Evolutionary conservation across 2,888 invertebrate species (phyloP).

Genomic region (Leuctra nigra): DNA sequence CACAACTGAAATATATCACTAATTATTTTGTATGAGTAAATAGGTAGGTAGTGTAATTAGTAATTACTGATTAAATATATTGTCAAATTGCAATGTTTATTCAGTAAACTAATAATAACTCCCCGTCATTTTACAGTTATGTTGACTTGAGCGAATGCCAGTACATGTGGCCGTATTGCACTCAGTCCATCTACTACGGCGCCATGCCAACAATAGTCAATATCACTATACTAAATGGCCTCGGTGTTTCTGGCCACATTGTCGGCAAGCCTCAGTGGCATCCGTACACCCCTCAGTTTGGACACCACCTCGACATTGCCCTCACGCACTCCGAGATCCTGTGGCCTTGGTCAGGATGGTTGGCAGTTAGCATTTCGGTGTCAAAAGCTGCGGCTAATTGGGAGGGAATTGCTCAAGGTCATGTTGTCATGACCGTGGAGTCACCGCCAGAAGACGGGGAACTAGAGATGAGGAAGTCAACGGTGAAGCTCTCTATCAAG

Average conservation of each 20-base stretch:
- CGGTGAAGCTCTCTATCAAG: constrained; percentile 58
- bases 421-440: constrained; percentile 73
- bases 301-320: constrained; percentile 65
- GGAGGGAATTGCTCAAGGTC: constrained; percentile 76
- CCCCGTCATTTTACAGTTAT: constrained; percentile 72
- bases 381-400: constrained; percentile 56
- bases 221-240: constrained; percentile 89
- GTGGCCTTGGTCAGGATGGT: constrained; percentile 98
- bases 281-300: constrained; percentile 76
- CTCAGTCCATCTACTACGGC: constrained; percentile 85
- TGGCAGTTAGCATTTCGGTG: constrained; percentile 72
- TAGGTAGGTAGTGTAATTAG: too few species aligned
- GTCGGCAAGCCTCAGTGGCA: constrained; percentile 72
- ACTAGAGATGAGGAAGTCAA: constrained; percentile 49
- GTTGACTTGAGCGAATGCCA: constrained; percentile 92
- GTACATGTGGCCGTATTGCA: constrained; percentile 99
- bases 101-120: constrained; percentile 22
- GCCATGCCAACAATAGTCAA: constrained; percentile 86
- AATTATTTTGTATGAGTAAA: too few species aligned
- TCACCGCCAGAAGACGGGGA: constrained; percentile 58
- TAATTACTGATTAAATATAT: too few species aligned
- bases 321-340: constrained; percentile 69
- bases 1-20: too few species aligned
- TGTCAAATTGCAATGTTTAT: too few species aligned
- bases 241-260: constrained; percentile 83